Base-by-base conservation (phyloP, 64 coral and sea anemone genomes). In the Orbicella faveolata region DNA sequence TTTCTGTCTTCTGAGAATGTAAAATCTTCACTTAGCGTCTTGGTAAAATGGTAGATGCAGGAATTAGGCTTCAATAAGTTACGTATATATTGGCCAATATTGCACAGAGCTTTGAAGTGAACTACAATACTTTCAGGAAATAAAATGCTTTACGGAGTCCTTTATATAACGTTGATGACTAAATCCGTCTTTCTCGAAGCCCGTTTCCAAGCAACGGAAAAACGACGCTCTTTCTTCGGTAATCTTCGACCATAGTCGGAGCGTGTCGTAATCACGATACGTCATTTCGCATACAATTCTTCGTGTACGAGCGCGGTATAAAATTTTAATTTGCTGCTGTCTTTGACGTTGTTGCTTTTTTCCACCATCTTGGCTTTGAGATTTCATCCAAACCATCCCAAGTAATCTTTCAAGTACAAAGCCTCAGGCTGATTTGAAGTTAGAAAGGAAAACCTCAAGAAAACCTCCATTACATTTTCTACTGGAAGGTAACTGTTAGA, bases 241-340 rank as follows among this genome's bases (percentile, higher is more conserved):
- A 65, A 55, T 72, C 54, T 90, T 90, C 93, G 93, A 12, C 26
- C 25, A 25, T 16, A 79, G 20, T 90, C 93, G 93, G 88, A 36
- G 41, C 51, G 36, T 62, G 41, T 87, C 93, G 93, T 63, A 79
- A 77, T 78, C 81, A 30, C 55, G 79, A 75, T 79, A 90, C 93
- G 93, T 94, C 90, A 96, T 84, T 35, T 61, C 36, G 81, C 57
- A 84, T 70, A 90, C 74, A 89, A 83, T 89, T 95, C 73, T 73
- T 96, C 94, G 94, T 89, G 89, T 77, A 92, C 77, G 79, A 80
- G 89, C 35, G 76, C 78, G 83, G 63, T 69, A 94, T 96, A 94
- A 96, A 96, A 96, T 94, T 96, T 96, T 96, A 96, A 96, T 96
- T 87, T 89, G 90, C 92, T 92, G 88, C 88, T 96, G 95, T 92